These are phyloP conservation scores for Cyclopterus lumpus DNA, from an alignment of 2,797 vertebrate species.

Conservation along the genomic window DNA sequence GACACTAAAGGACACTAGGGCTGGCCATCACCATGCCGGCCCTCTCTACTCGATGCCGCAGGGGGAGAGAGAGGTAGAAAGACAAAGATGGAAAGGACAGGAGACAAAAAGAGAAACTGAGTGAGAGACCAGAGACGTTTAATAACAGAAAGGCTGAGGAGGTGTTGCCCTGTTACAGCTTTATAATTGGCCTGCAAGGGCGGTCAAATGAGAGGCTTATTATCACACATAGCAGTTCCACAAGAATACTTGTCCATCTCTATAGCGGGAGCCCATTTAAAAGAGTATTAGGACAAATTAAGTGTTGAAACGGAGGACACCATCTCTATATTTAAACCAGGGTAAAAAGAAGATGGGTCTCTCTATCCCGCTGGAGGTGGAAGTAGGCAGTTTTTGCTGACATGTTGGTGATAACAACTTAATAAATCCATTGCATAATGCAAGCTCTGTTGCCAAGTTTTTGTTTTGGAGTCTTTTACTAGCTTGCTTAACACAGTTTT, in stretches of 20 bases:
- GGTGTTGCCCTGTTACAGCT: conserved; percentile 78
- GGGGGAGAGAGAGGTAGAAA: conserved; percentile 54
- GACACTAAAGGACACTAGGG: conserved; percentile 85
- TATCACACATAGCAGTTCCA: conserved; percentile 75
- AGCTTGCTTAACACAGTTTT: background rate
- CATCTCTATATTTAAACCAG: conserved; percentile 60
- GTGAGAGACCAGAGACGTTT: conserved; percentile 65
- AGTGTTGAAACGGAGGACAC: conserved; percentile 69
- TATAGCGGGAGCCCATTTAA: conserved; percentile 70
- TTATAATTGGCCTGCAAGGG: conserved; percentile 83
- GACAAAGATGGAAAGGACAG: conserved; percentile 51
- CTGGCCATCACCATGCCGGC: conserved; percentile 77
- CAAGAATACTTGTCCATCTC: conserved; percentile 75
- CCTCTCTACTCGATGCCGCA: conserved; percentile 68
- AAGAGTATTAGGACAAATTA: conserved; percentile 78
- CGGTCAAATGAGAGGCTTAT: conserved; percentile 81
- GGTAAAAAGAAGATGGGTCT: conserved; percentile 40
- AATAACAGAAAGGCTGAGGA: conserved; percentile 76
- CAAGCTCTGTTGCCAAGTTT: background rate
- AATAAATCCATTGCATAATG: conserved; percentile 3
- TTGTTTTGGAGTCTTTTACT: background rate
- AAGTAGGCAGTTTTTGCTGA: background rate
- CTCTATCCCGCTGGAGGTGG: background rate
- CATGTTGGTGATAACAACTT: background rate
- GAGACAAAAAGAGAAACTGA: conserved; percentile 73